These are phyloP conservation scores for Platichthys flesus DNA, from an alignment of 2,113 vertebrate genomes.

Conservation along the genomic window DNA sequence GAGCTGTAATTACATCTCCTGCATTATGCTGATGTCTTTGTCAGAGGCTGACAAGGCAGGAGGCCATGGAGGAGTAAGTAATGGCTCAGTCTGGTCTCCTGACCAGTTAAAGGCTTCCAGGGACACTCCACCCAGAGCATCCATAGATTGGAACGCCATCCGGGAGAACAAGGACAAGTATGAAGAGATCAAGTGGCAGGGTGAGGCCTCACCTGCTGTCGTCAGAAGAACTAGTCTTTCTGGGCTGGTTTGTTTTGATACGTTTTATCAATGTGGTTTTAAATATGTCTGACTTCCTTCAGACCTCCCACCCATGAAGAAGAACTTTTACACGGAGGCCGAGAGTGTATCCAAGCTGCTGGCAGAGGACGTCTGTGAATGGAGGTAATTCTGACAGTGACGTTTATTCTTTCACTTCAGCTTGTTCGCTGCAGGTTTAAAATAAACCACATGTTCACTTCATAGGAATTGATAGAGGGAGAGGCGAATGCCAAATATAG, in stretches of 20 bases:
- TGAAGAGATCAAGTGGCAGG: slow-evolving; percentile 91
- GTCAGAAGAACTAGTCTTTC: too few species aligned
- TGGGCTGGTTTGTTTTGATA: too few species aligned
- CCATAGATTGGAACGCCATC: slow-evolving; percentile 89
- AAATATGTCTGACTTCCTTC: not conserved
- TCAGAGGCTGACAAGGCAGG: slow-evolving; percentile 18
- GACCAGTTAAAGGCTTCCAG: slow-evolving; percentile 37
- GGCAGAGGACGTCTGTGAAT: slow-evolving; percentile 83
- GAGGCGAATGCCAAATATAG: too few species aligned
- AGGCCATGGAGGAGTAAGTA: not conserved
- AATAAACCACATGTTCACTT: too few species aligned
- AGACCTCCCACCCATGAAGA: slow-evolving; percentile 91
- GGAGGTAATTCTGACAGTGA: slow-evolving; percentile 84
- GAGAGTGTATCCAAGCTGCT: slow-evolving; percentile 83
- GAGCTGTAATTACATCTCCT: not conserved
- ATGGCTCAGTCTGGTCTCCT: slow-evolving; percentile 68
- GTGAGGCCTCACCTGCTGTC: slow-evolving; percentile 72
- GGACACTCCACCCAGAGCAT: not conserved
- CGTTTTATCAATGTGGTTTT: not conserved
- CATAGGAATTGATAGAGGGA: too few species aligned
- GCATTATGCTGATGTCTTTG: not conserved
- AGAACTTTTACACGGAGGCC: slow-evolving; percentile 91
- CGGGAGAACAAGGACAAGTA: slow-evolving; percentile 89
- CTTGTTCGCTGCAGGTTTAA: too few species aligned
- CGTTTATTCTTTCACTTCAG: not conserved